Evolutionary conservation across 2,888 invertebrate species (phyloP), one percentile per base, ranked within the genome.

Genomic region (Ophraella communa): DNA sequence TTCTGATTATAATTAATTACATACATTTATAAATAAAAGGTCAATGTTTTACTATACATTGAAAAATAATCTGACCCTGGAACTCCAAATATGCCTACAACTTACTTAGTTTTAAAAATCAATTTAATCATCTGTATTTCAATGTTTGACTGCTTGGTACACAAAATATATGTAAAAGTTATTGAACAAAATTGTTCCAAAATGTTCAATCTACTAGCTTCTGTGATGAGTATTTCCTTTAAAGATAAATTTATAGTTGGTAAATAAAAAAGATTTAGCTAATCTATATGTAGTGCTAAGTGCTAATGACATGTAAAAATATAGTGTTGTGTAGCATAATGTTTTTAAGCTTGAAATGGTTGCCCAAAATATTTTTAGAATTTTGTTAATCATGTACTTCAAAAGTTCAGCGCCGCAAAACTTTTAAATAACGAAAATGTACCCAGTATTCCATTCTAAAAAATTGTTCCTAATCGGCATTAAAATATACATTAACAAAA

Each of bases 221-320:
- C 81, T 82, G 81, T 82, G 81, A 82, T 81, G 80, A 77, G 77
- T 81, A 80, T 73, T 75, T 78, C 77, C 76, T 70, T 77, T 72
- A 59, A 71, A 74, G 67, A 74, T 68, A 70, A 71, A 68, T 69
- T 70, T 74, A 75, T 77, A 74, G 77, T 73, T 51, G 27, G 27
- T 51, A 57, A 65, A n/a, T n/a, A n/a, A n/a, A n/a, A 52, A 72
- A 75, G 65, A 64, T 66, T 64, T 68, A 66, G 64, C 49, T 68
- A 68, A 39, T 39, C n/a, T 35, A 14, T 30, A 30, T 39, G 39
- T 59, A 59, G 57, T 47, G 47, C 57, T 24, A 39, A 45, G 27
- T 51, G 67, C 62, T 62, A 63, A 60, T 65, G 64, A 54, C 39
- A 67, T 66, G 66, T 64, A 64, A 65, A 52, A 56, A 62, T 60